Evolutionary conservation across 2,797 vertebrate species (phyloP).

Genomic region (Falco naumanni): DNA sequence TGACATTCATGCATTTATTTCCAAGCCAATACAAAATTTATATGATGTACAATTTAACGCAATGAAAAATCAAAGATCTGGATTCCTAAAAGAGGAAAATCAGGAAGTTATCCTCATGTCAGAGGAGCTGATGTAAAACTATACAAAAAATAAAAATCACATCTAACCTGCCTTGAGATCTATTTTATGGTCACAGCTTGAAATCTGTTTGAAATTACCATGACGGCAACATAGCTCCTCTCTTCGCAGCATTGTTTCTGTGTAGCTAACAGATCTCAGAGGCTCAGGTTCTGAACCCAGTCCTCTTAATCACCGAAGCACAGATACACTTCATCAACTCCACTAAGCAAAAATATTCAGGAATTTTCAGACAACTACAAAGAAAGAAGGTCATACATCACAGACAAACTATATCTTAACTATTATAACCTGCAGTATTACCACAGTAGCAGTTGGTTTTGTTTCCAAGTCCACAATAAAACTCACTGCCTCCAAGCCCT

Average conservation of each 20-base stretch:
- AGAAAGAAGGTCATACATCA: not conserved
- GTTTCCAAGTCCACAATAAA: not conserved
- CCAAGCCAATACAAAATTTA: not conserved
- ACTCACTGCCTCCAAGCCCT: not conserved
- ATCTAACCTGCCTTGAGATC: not conserved
- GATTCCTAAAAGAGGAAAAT: not conserved
- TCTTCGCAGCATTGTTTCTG: not conserved
- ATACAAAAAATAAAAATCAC: rapidly evolving
- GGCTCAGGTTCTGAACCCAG: not conserved
- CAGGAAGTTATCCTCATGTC: not conserved
- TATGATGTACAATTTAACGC: not conserved
- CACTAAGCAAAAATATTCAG: not conserved
- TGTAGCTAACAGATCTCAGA: not conserved
- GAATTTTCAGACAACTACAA: not conserved
- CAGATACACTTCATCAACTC: not conserved
- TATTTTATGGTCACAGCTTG: not conserved
- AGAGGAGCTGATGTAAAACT: not conserved
- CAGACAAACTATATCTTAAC: not conserved
- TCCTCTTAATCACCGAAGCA: not conserved
- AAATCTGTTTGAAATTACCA: slow-evolving; percentile 35
- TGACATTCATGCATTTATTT: slow-evolving; percentile 18
- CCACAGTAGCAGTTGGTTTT: not conserved
- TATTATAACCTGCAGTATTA: not conserved
- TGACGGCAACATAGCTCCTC: not conserved
- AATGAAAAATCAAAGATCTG: not conserved